Base-by-base conservation (phyloP, 2,113 vertebrate genomes). In the Nibea albiflora region DNA sequence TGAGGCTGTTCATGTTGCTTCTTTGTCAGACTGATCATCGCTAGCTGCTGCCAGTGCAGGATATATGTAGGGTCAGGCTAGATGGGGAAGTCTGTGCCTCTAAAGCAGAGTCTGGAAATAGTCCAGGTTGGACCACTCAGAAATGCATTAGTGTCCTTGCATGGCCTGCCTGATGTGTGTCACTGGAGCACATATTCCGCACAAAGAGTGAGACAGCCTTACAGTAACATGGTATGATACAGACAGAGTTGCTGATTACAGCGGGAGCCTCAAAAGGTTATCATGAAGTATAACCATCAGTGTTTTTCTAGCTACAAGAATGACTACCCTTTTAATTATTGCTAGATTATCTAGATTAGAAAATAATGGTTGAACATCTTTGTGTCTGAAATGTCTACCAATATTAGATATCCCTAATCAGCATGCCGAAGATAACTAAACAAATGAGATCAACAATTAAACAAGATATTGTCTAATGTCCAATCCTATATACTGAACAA, bases 151-250 rank as follows among this genome's bases (percentile, higher is more conserved):
- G 47, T 68, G 26, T 66, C 22, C 46, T 49, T 16, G 15, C 26
- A 58, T 58, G 57, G 57, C 57, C 17, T 49, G 46, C 20, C 46
- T 50, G 49, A n/a, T 68, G 66, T 15, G 31, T 39, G 28, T 69
- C 50, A 69, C 20, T 39, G 15, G 28, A 54, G 66, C 50, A 42
- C 7, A 69, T 39, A 54, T 42, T 22, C 19, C 19, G 46, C 28
- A 35, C 9, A 31, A 17, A 39, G 47, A 52, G 24, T 53, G 19
- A 52, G 39, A 19, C 1, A 57, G 56, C 26, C 56, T 17, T 58
- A 58, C 56, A 28, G 24, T 28, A 58, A 61, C 3, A 9, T 11
- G 24, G 16, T 50, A 20, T 67, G 24, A 67, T 12, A 12, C 24
- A 66, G 44, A 14, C 46, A 66, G 44, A 12, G 3, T 46, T 14